Base-by-base conservation (phyloP, 37 sponge, comb jelly and placozoan genomes). In the Oopsacas minuta region DNA sequence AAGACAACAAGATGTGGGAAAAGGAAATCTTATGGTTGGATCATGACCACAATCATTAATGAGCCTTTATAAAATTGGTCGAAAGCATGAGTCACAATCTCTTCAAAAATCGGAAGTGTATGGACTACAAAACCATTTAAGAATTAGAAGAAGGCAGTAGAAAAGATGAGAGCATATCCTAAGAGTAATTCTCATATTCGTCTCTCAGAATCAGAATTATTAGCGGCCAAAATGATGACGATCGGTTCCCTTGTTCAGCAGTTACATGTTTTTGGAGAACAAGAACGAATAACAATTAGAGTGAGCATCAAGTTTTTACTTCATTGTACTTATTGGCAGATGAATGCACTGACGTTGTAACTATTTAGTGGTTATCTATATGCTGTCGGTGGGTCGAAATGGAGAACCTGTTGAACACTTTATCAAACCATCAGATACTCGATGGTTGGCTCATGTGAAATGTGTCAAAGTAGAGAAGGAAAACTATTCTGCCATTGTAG, bases 331-430 rank as follows among this genome's bases (percentile, higher is more conserved):
- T 91, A 53, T 82, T 91, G 81, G 92, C 89, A 85, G 87, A 91
- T 87, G 92, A 91, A 52, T 89, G 92, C 52, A 89, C 88, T 49
- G 89, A 91, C 53, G 82, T 91, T 85, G 36, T 87, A 84, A 91
- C 87, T 82, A 39, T 91, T 37, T 89, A 91, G 84, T 89, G 89
- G 84, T 37, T 91, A 84, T 88, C 89, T 30, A 88, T 89, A 28
- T 85, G 89, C 81, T 91, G 87, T 85, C 86, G 87, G 23, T 91
- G 87, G 89, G 92, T 86, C 49, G 87, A 91, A 83, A 91, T 91
- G 92, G 92, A 3, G 39, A 85, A 36, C 92, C 88, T 82, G 85
- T 86, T 37, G 88, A 90, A 81, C 90, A n/a, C n/a, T n/a, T n/a
- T n/a, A 37, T 37, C 83, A 82, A 82, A 20, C 83, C 83, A 82